Evolutionary conservation across 2,888 invertebrate genomes (phyloP).

Genomic region (Oscheius myriophilus): DNA sequence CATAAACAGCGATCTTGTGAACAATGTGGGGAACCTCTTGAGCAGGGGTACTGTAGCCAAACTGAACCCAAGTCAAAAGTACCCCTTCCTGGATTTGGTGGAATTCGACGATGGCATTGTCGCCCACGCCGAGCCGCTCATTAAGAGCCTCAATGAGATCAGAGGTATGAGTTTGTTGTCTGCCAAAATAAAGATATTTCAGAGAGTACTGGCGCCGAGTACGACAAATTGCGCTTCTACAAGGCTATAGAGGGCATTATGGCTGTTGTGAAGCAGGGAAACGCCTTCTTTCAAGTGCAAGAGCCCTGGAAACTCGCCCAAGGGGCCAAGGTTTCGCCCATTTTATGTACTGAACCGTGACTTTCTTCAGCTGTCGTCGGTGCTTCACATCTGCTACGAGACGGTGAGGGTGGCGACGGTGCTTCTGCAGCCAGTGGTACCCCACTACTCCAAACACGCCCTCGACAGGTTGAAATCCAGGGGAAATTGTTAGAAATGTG

Average conservation of each 20-base stretch:
- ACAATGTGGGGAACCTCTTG: constrained; percentile 66
- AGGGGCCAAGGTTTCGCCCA: constrained; percentile 74
- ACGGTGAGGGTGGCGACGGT: constrained; percentile 83
- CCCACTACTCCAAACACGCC: constrained; percentile 79
- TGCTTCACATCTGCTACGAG: constrained; percentile 86
- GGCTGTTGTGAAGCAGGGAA: constrained; percentile 81
- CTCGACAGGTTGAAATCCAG: constrained; percentile 72
- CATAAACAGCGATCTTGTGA: constrained; percentile 66
- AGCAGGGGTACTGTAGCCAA: constrained; percentile 48
- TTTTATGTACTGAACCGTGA: neutral
- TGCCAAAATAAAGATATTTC: neutral
- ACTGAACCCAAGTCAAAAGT: constrained; percentile 34
- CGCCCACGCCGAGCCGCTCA: neutral
- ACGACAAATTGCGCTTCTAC: constrained; percentile 62
- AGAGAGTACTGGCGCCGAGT: constrained; percentile 45
- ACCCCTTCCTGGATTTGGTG: neutral
- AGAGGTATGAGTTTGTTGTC: neutral
- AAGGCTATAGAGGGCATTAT: constrained; percentile 82
- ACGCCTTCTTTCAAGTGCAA: constrained; percentile 85
- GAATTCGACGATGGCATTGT: neutral
- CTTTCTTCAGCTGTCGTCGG: constrained; percentile 71
- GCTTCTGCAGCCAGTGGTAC: constrained; percentile 86
- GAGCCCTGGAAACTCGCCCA: constrained; percentile 89
- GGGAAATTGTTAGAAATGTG: no score
- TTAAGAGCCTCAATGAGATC: constrained; percentile 11